Conservation (phyloP, 2,113 vertebrate species). For the Lepus europaeus region DNA sequence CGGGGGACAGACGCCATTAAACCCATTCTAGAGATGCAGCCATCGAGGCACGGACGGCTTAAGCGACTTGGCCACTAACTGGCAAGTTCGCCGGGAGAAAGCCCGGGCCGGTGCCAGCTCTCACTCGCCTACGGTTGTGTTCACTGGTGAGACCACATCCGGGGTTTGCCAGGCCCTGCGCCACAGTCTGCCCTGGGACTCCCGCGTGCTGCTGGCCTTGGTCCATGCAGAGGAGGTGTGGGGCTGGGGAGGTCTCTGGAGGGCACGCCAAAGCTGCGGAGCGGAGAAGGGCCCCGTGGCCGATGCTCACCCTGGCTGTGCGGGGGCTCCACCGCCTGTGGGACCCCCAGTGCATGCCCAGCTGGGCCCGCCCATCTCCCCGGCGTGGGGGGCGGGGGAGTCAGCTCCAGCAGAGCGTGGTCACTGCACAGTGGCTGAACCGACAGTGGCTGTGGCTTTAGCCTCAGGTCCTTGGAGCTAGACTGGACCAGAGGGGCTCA, state of each 20-base stretch:
- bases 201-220: background rate
- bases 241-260: background rate
- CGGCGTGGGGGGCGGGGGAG: no score
- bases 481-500: no score
- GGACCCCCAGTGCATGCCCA: background rate
- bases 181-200: background rate
- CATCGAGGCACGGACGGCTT: conserved; percentile 43
- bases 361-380: rapidly evolving
- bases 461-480: background rate
- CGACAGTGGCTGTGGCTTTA: background rate
- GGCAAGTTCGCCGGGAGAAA: conserved; percentile 22
- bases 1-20: conserved; percentile 73
- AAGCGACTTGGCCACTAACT: conserved; percentile 55
- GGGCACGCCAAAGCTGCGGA: background rate
- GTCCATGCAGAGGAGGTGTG: rapidly evolving
- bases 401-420: background rate
- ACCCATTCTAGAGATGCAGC: conserved; percentile 71
- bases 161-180: background rate
- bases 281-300: rapidly evolving
- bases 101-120: conserved; percentile 42
- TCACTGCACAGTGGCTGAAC: no score
- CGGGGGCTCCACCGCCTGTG: background rate
- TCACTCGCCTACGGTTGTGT: conserved; percentile 24
- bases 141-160: background rate
- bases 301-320: rapidly evolving